These are phyloP conservation scores for Furnarius figulus DNA, from an alignment of 2,113 vertebrate genomes.

Conservation along the genomic window DNA sequence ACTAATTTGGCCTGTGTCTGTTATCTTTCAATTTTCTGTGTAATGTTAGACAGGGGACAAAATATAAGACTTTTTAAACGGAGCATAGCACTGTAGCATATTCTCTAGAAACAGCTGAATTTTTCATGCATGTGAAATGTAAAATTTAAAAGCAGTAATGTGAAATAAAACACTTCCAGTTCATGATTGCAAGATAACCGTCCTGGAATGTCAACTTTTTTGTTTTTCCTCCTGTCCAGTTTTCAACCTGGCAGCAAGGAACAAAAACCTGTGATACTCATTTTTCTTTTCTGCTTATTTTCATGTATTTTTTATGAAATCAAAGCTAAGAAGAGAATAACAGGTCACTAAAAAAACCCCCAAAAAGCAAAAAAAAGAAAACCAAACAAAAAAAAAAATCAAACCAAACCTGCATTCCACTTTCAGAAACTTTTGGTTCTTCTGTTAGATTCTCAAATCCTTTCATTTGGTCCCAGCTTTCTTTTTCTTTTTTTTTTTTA, in stretches of 20 bases:
- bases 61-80: not conserved
- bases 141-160: not conserved
- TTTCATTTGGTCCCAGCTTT: not conserved
- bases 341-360: not conserved
- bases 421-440: not conserved
- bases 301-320: not conserved
- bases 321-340: not conserved
- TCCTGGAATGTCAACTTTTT: not conserved
- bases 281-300: not conserved
- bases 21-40: not conserved
- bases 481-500: not conserved
- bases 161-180: not conserved
- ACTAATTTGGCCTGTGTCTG: not conserved
- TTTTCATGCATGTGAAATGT: not conserved
- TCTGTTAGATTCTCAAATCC: not conserved
- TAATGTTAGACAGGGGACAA: not conserved
- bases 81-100: not conserved
- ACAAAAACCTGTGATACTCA: not conserved
- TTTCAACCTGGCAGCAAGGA: not conserved
- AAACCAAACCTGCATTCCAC: not conserved
- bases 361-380: not conserved
- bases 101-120: not conserved
- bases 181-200: not conserved
- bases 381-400: no score
- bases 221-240: not conserved